Evolutionary conservation across 2,797 vertebrate genomes (phyloP).

Genomic region (Liparis tanakae): DNA sequence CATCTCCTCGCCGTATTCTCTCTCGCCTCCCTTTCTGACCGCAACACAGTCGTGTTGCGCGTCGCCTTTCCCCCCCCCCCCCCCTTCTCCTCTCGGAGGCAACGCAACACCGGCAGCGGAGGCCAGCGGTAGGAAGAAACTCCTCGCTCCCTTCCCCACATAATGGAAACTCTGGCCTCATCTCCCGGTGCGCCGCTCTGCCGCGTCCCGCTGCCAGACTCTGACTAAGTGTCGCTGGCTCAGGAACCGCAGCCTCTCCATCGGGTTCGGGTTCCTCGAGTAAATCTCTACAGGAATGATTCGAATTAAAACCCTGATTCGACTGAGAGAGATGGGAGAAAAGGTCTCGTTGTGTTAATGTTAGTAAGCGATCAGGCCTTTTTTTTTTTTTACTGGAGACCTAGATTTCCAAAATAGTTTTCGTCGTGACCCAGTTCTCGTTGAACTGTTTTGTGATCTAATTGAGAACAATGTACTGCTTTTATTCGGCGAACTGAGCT

Average conservation of each 20-base stretch:
- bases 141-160: conserved; percentile 66
- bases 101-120: conserved; percentile 66
- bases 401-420: conserved; percentile 68
- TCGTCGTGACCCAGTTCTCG: conserved; percentile 61
- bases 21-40: conserved; percentile 2
- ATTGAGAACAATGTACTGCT: conserved; percentile 48
- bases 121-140: conserved; percentile 70
- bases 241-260: conserved; percentile 48
- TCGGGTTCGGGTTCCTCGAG: conserved; percentile 48
- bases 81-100: conserved; percentile 47
- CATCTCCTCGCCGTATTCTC: conserved; percentile 9
- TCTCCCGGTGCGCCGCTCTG: conserved; percentile 62
- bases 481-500: conserved; percentile 35
- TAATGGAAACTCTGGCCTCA: conserved; percentile 81
- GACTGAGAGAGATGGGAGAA: conserved; percentile 24
- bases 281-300: conserved; percentile 60
- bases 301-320: conserved; percentile 47
- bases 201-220: conserved; percentile 72
- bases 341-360: conserved; percentile 37
- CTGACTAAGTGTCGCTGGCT: conserved; percentile 79
- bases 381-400: conserved; percentile 53
- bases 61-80: too few relatives aligned
- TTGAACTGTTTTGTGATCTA: conserved; percentile 52
- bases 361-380: conserved; percentile 32
- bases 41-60: too few relatives aligned